phyloP scores from a whole-genome alignment of 2,888 invertebrate genomes.

The Epistrophella euchroma region DNA sequence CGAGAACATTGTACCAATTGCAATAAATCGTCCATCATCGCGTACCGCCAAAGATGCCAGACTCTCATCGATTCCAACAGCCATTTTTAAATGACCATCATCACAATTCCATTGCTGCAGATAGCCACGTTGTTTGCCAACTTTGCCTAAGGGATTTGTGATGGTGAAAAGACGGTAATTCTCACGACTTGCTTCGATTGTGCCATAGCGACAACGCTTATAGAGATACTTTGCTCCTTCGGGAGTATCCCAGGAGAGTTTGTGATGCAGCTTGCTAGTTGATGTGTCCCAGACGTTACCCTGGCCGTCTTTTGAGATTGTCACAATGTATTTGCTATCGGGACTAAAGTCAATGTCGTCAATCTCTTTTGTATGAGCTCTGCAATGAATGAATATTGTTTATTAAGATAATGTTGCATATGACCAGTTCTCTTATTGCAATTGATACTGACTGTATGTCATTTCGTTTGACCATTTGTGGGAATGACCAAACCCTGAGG shows the following conservation, averaged over 20 bases:
- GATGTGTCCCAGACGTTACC: conserved; percentile 91
- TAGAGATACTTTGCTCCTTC: conserved; percentile 92
- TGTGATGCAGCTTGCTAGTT: conserved; percentile 87
- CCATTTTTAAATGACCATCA: conserved; percentile 86
- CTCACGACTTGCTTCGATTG: conserved; percentile 88
- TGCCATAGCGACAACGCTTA: conserved; percentile 92
- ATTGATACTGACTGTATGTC: conserved; percentile 85
- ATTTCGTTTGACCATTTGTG: conserved; percentile 89
- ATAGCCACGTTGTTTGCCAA: conserved; percentile 89
- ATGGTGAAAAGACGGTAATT: conserved; percentile 90
- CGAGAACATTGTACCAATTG: conserved; percentile 96
- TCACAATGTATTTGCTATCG: conserved; percentile 90
- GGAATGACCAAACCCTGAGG: conserved; percentile 95
- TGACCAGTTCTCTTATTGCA: neutral
- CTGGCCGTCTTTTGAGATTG: conserved; percentile 94
- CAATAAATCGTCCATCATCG: conserved; percentile 96
- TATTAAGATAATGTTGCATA: no score
- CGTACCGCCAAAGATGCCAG: conserved; percentile 93
- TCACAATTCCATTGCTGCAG: conserved; percentile 91
- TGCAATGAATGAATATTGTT: conserved; percentile 53
- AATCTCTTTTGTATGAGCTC: conserved; percentile 94
- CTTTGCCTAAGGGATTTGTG: conserved; percentile 91
- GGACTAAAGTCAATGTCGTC: conserved; percentile 97
- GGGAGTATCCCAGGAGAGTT: conserved; percentile 90
- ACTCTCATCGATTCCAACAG: conserved; percentile 88